Evolutionary conservation across 92 coral and sea anemone genomes (phyloP).

Genomic region (Meandrina meandrites): DNA sequence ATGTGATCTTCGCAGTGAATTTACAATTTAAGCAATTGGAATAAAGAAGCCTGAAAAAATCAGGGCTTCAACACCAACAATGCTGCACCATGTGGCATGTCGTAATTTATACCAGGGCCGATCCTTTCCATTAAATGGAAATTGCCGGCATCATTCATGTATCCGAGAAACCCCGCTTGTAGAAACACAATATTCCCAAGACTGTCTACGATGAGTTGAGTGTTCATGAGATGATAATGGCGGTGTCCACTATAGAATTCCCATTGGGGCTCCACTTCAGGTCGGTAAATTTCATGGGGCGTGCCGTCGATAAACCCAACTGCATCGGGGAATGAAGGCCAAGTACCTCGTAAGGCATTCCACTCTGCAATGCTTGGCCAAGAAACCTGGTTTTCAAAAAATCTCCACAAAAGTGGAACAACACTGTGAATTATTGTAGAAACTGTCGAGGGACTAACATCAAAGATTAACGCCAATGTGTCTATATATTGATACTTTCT

Average conservation of each 20-base stretch:
- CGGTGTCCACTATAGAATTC: conserved; percentile 57
- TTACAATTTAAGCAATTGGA: too few species aligned
- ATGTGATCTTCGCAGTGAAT: too few species aligned
- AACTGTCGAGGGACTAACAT: conserved; percentile 44
- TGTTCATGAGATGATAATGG: conserved; percentile 48
- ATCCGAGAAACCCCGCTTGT: conserved; percentile 56
- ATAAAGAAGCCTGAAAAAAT: too few species aligned
- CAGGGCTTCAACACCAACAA: too few species aligned
- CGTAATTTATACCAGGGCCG: conserved; percentile 31
- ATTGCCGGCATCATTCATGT: conserved; percentile 47
- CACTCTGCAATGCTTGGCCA: conserved; percentile 55
- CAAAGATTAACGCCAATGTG: conserved; percentile 40
- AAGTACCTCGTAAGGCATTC: conserved; percentile 40
- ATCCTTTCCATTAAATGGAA: conserved; percentile 40
- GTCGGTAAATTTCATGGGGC: conserved; percentile 55
- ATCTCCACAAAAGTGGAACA: conserved; percentile 55
- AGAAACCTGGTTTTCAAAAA: conserved; percentile 37
- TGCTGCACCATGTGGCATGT: not conserved
- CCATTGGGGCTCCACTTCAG: conserved; percentile 51
- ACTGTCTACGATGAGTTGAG: too few species aligned
- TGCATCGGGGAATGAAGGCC: conserved; percentile 38
- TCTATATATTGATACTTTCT: conserved; percentile 47
- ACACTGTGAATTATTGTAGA: conserved; percentile 41
- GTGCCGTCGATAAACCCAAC: conserved; percentile 54
- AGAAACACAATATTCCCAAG: conserved; percentile 46